Percentiles rank a stretch among this genome's conserved stretches.
These are phyloP conservation scores for Antheraea assamensis DNA, from an alignment of 2,888 invertebrate species.

Conservation along the genomic window DNA sequence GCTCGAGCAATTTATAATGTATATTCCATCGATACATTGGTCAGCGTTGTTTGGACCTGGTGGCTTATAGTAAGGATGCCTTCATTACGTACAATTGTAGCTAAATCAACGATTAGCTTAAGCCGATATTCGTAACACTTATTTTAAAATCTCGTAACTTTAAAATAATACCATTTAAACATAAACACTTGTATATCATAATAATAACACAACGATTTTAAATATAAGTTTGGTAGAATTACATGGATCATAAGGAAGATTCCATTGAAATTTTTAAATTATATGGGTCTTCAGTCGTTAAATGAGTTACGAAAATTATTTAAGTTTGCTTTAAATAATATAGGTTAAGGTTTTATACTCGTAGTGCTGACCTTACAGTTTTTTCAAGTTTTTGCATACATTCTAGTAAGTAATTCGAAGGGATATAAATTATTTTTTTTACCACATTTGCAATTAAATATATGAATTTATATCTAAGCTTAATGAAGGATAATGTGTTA, in stretches of 20 bases:
- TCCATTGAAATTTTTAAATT: neutral
- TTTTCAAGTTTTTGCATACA: neutral
- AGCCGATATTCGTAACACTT: too few species aligned
- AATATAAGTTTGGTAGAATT: neutral
- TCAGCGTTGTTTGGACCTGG: too few species aligned
- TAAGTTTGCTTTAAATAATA: slow-evolving; percentile 6
- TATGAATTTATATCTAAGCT: neutral
- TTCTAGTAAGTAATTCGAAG: neutral
- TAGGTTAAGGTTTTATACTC: neutral
- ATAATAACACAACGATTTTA: too few species aligned
- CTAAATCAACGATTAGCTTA: too few species aligned
- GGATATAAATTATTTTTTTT: neutral
- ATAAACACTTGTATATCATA: neutral
- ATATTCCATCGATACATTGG: too few species aligned
- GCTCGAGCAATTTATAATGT: neutral
- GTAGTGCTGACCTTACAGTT: neutral
- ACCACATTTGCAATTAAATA: neutral
- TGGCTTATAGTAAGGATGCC: too few species aligned
- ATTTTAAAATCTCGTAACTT: too few species aligned
- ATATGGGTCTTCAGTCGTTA: neutral
- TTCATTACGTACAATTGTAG: too few species aligned
- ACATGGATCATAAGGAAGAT: neutral
- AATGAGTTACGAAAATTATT: neutral
- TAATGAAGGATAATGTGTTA: neutral
- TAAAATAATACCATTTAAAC: neutral